These are phyloP conservation scores for Scaptomyza hsui DNA, from an alignment of 1,140 invertebrate genomes.

Conservation along the genomic window DNA sequence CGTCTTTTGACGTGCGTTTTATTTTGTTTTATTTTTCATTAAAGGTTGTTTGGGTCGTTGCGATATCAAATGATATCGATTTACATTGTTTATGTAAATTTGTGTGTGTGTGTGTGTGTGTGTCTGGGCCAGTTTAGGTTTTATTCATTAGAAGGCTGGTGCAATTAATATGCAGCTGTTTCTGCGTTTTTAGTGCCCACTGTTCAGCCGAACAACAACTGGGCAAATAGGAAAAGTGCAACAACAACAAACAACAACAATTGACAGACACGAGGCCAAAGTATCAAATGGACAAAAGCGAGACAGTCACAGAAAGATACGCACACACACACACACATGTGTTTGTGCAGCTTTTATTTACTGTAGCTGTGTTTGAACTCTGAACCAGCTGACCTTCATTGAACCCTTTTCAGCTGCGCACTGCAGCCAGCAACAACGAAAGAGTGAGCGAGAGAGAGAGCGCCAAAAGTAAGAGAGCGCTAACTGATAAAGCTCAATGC, in stretches of 20 bases:
- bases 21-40: conserved; percentile 2
- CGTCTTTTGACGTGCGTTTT: conserved; percentile 22
- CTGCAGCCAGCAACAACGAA: background rate
- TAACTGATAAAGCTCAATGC: conserved; percentile 48
- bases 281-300: conserved; percentile 73
- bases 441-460: background rate
- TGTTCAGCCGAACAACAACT: conserved; percentile 73
- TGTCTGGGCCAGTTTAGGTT: conserved; percentile 16
- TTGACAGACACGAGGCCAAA: conserved; percentile 69
- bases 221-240: conserved; percentile 71
- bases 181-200: conserved; percentile 38
- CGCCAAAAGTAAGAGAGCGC: conserved; percentile 12
- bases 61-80: conserved; percentile 61
- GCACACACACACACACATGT: conserved; percentile 22
- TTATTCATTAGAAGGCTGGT: conserved; percentile 67
- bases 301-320: conserved; percentile 52
- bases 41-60: conserved; percentile 69
- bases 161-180: conserved; percentile 80
- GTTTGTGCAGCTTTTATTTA: conserved; percentile 31
- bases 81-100: conserved; percentile 46
- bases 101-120: conserved; percentile 3
- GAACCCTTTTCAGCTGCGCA: conserved; percentile 66
- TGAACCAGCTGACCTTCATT: conserved; percentile 82
- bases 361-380: conserved; percentile 64
- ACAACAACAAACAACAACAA: conserved; percentile 53